phyloP scores from a whole-genome alignment of 2,888 invertebrate genomes.

The Tetheella fluctuosa region DNA sequence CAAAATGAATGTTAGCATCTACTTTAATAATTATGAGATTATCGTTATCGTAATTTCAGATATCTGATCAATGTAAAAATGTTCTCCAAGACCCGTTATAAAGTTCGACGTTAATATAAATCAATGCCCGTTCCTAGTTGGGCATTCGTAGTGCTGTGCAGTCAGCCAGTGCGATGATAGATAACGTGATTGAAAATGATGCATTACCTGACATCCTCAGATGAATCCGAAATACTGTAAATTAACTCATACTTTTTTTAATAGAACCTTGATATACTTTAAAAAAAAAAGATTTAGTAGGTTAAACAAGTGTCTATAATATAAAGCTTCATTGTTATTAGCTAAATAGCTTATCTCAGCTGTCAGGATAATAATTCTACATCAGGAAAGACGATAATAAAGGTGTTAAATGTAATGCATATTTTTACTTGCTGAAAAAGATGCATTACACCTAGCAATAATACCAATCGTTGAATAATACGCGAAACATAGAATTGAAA shows the following conservation, averaged over 20 bases:
- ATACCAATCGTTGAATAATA: not conserved
- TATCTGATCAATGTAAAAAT: not conserved
- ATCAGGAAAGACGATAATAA: too few relatives aligned
- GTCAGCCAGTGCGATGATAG: conserved; percentile 43
- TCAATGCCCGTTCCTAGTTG: not conserved
- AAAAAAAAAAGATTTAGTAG: too few relatives aligned
- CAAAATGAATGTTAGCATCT: not conserved
- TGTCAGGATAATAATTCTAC: too few relatives aligned
- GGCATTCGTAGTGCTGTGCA: conserved; percentile 16
- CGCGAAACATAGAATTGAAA: conserved; percentile 21
- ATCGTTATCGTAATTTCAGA: not conserved
- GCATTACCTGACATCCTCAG: conserved; percentile 30
- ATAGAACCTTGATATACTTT: not conserved
- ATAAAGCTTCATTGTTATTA: too few relatives aligned
- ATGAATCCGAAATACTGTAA: not conserved
- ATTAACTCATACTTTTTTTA: not conserved
- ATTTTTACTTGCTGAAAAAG: not conserved
- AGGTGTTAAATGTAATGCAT: too few relatives aligned
- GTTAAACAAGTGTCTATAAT: too few relatives aligned
- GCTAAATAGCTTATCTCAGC: too few relatives aligned
- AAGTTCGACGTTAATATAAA: not conserved
- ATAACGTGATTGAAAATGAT: conserved; percentile 51
- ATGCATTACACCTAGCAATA: not conserved
- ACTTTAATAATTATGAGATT: not conserved
- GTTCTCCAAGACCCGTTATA: not conserved